phyloP scores from a whole-genome alignment of 2,888 invertebrate species.

The Oegoconia quadripuncta region DNA sequence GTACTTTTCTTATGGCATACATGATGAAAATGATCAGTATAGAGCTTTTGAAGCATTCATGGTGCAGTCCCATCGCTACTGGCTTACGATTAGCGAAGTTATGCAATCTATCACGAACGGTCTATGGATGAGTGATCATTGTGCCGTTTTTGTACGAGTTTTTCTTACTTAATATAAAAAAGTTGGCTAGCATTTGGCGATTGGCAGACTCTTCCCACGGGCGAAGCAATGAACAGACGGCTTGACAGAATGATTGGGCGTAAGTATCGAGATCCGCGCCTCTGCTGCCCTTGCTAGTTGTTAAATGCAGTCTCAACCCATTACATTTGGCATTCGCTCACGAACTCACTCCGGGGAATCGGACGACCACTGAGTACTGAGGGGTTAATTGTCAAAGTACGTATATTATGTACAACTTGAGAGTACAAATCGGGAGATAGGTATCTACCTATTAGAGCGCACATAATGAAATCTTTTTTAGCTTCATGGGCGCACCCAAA shows the following conservation, averaged over 20 bases:
- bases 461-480: too few species aligned
- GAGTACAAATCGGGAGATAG: too few species aligned
- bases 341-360: conserved; percentile 45
- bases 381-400: background rate
- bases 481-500: too few species aligned
- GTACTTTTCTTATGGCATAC: too few species aligned
- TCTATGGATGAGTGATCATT: too few species aligned
- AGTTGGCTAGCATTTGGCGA: conserved; percentile 8
- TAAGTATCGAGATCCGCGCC: conserved; percentile 54
- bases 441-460: too few species aligned
- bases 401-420: background rate
- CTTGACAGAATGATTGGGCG: conserved; percentile 69
- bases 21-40: too few species aligned
- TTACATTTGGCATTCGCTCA: conserved; percentile 64
- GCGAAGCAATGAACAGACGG: conserved; percentile 36
- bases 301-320: conserved; percentile 29
- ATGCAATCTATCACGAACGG: too few species aligned
- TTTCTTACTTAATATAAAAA: background rate
- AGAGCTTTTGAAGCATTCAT: too few species aligned
- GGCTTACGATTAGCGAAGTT: too few species aligned
- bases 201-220: conserved; percentile 31
- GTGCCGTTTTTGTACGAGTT: too few species aligned
- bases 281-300: conserved; percentile 40
- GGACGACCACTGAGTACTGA: background rate
- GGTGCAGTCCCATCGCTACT: too few species aligned